phyloP scores from a whole-genome alignment of 2,888 invertebrate species.

The Scaptomyza tumidula region DNA sequence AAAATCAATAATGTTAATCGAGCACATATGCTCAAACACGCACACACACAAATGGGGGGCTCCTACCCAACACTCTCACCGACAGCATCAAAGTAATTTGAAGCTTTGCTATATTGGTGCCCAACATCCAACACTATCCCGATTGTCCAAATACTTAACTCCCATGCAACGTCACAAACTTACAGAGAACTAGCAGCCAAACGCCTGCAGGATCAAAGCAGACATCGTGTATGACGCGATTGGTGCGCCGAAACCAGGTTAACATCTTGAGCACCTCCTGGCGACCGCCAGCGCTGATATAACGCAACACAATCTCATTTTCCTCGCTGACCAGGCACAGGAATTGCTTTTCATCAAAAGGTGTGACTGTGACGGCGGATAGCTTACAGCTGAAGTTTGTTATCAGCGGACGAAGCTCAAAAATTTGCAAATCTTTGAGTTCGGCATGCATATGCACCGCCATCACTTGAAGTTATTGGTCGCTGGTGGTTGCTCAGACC shows the following conservation, averaged over 20 bases:
- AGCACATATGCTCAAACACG: conserved; percentile 33
- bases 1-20: conserved; percentile 70
- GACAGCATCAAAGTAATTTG: conserved; percentile 57
- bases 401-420: conserved; percentile 82
- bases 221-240: conserved; percentile 87
- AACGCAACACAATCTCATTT: conserved; percentile 84
- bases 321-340: conserved; percentile 83
- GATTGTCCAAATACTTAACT: not conserved
- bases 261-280: conserved; percentile 83
- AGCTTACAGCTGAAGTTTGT: conserved; percentile 84
- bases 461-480: conserved; percentile 53
- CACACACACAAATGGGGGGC: not conserved
- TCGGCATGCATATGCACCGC: conserved; percentile 64
- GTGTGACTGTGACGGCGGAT: conserved; percentile 82
- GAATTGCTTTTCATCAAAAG: conserved; percentile 82
- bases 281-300: conserved; percentile 76
- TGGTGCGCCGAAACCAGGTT: conserved; percentile 83
- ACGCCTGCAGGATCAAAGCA: conserved; percentile 93
- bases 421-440: conserved; percentile 80
- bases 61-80: conserved; percentile 15
- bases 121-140: not conserved
- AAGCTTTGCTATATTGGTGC: conserved; percentile 39
- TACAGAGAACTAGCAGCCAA: conserved; percentile 84
- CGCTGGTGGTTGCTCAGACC: conserved; percentile 30
- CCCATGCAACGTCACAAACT: conserved; percentile 62